A percentile compares a stretch with the other conserved stretches of the same genome.
These are phyloP conservation scores for Oplegnathus fasciatus DNA, from an alignment of 2,113 vertebrate genomes.

Conservation along the genomic window DNA sequence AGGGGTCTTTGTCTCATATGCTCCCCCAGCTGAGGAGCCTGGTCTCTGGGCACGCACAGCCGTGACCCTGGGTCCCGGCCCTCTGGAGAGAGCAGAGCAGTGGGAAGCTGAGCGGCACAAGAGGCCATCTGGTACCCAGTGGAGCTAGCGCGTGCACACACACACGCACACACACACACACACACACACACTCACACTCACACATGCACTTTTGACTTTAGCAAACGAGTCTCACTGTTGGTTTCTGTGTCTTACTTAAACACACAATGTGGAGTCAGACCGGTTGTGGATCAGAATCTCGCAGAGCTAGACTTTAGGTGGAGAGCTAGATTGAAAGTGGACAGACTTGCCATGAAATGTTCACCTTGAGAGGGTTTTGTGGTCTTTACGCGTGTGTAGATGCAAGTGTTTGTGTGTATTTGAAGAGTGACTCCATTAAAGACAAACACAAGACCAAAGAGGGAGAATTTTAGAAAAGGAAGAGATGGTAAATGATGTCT, in stretches of 20 bases:
- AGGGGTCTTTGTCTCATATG: slow-evolving; percentile 76
- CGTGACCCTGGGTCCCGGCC: slow-evolving; percentile 75
- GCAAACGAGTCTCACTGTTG: slow-evolving; percentile 34
- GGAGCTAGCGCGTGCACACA: slow-evolving; percentile 38
- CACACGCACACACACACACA: neutral
- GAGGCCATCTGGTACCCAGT: slow-evolving; percentile 83
- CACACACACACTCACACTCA: neutral
- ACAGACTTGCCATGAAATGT: neutral
- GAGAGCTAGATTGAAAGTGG: neutral
- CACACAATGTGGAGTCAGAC: neutral
- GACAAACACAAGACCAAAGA: neutral
- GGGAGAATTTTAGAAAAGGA: neutral
- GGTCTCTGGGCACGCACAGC: slow-evolving; percentile 75
- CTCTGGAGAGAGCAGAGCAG: slow-evolving; percentile 64
- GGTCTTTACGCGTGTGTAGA: neutral
- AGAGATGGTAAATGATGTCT: neutral
- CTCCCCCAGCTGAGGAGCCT: slow-evolving; percentile 77
- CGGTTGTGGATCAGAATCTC: slow-evolving; percentile 7
- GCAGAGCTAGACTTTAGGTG: neutral
- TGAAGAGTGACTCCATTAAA: neutral
- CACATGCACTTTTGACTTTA: slow-evolving; percentile 46
- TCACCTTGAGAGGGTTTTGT: neutral
- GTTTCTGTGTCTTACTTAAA: slow-evolving; percentile 34
- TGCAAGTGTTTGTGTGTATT: neutral
- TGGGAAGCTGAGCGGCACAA: slow-evolving; percentile 71